Evolutionary conservation across 2,113 vertebrate species (phyloP).

Genomic region (Plecotus auritus): DNA sequence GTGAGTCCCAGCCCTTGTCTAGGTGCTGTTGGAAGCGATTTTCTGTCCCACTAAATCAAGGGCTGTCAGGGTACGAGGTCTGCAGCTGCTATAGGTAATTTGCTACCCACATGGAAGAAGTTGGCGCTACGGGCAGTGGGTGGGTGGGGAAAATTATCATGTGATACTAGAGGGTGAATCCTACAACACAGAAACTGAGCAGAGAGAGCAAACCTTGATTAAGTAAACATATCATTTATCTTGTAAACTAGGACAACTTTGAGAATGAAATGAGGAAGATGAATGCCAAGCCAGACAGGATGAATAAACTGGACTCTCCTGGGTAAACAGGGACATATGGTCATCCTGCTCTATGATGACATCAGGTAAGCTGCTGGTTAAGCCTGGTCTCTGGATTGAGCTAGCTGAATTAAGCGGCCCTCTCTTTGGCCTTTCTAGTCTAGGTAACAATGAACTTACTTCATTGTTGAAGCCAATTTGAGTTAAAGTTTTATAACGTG

Average conservation of each 20-base stretch:
- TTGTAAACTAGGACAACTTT: conserved; percentile 18
- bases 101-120: neutral
- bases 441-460: neutral
- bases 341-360: neutral
- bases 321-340: neutral
- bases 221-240: conserved; percentile 16
- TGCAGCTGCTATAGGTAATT: neutral
- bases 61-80: neutral
- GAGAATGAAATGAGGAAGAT: neutral
- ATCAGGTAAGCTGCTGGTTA: neutral
- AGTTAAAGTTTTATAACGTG: neutral
- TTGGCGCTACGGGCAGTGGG: neutral
- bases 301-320: neutral
- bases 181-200: neutral
- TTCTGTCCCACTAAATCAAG: neutral
- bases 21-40: neutral
- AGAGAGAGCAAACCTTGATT: neutral
- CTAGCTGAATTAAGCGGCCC: neutral
- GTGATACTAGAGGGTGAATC: neutral
- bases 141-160: neutral
- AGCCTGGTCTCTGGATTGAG: neutral
- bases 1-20: too few relatives aligned
- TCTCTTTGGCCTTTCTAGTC: neutral
- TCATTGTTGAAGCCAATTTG: neutral
- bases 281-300: neutral